Percentiles rank a stretch among this genome's conserved stretches.
Evolutionary conservation across 2,888 invertebrate genomes (phyloP).

Genomic region (Drosophila peninsularis): DNA sequence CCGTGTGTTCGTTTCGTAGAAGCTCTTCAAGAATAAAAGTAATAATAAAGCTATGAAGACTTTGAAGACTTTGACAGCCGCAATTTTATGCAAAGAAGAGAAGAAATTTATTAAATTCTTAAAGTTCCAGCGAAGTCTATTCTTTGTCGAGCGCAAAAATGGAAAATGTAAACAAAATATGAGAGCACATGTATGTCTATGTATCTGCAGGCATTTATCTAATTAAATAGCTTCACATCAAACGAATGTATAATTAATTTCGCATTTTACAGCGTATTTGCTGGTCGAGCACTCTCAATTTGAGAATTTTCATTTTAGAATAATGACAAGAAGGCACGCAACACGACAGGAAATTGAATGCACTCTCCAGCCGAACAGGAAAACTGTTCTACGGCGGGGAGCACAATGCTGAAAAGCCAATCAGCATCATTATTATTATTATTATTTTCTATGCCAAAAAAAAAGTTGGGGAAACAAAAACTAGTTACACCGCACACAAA

Average conservation of each 20-base stretch:
- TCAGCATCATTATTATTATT: slow-evolving; percentile 12
- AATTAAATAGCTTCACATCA: slow-evolving; percentile 8
- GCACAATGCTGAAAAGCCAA: slow-evolving; percentile 13
- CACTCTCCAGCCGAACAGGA: slow-evolving; percentile 28
- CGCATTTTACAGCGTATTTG: slow-evolving; percentile 19
- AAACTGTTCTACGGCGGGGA: slow-evolving; percentile 8
- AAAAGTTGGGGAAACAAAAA: neutral
- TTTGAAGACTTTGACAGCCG: slow-evolving; percentile 11
- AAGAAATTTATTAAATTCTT: slow-evolving; percentile 2
- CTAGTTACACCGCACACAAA: neutral
- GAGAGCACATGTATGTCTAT: neutral
- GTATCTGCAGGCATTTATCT: slow-evolving; percentile 2
- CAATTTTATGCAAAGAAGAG: slow-evolving; percentile 3
- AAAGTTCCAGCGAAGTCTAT: neutral
- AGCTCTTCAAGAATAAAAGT: slow-evolving; percentile 13
- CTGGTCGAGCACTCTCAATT: slow-evolving; percentile 15
- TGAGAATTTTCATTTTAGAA: slow-evolving; percentile 4
- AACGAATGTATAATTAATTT: slow-evolving; percentile 12
- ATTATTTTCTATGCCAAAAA: neutral
- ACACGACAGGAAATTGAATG: slow-evolving; percentile 38
- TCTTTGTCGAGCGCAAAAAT: neutral
- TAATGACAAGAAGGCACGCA: slow-evolving; percentile 35
- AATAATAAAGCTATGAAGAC: slow-evolving; percentile 6
- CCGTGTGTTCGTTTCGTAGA: slow-evolving; percentile 4
- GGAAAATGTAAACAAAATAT: neutral